Conservation (phyloP, 2,888 invertebrate genomes). For the Therioaphis trifolii region DNA sequence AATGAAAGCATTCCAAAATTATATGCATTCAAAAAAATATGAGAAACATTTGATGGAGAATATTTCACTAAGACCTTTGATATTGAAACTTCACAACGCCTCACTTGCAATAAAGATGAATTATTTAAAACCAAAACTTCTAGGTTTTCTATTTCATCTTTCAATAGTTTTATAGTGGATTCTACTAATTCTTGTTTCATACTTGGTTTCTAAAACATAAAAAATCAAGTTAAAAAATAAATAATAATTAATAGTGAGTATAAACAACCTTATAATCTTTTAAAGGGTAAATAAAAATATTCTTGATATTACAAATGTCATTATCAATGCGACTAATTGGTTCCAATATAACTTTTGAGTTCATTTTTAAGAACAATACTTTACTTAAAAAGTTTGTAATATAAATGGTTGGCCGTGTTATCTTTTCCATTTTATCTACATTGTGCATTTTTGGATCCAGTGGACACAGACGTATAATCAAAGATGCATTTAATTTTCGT, state of each 20-base stretch:
- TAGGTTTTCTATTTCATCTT: slow-evolving; percentile 15
- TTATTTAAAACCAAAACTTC: slow-evolving; percentile 43
- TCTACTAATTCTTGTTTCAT: no score
- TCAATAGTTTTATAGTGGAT: slow-evolving; percentile 36
- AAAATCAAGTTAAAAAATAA: no score
- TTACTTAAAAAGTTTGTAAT: no score
- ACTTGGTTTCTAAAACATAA: slow-evolving; percentile 34
- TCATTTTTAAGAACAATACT: no score
- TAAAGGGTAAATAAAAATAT: slow-evolving; percentile 21
- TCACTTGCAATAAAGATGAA: slow-evolving; percentile 9
- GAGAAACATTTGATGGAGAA: no score
- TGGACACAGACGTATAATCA: slow-evolving; percentile 41
- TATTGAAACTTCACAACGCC: no score
- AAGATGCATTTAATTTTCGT: not conserved
- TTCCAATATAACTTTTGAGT: no score
- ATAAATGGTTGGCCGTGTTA: slow-evolving; percentile 53
- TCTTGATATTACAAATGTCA: slow-evolving; percentile 14
- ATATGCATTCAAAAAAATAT: slow-evolving; percentile 41
- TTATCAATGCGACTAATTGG: not conserved
- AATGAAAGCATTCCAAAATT: slow-evolving; percentile 33
- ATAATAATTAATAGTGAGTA: no score
- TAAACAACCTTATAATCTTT: not conserved
- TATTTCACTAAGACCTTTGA: no score
- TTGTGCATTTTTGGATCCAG: slow-evolving; percentile 40
- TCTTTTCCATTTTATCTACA: slow-evolving; percentile 33